Percentiles rank a stretch among this genome's conserved stretches.
Conservation (phyloP, 1,140 invertebrate species). For the Psilanteris sp. region DNA sequence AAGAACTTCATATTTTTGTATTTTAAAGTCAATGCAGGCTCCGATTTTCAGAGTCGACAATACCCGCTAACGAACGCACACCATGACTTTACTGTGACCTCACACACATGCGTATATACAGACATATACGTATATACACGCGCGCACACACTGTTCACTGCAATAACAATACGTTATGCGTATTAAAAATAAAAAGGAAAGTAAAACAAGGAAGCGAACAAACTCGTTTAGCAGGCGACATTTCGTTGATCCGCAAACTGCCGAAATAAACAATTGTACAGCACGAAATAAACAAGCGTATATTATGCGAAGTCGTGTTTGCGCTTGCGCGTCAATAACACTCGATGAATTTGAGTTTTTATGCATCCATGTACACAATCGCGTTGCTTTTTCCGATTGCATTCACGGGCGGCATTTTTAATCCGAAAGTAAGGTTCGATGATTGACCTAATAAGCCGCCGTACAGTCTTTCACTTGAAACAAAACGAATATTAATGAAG, state of each 20-base stretch:
- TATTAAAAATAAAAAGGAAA: neutral
- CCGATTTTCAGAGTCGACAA: slow-evolving; percentile 21
- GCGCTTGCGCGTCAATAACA: slow-evolving; percentile 6
- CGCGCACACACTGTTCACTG: slow-evolving; percentile 10
- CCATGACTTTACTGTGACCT: neutral
- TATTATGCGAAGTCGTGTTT: too few relatives aligned
- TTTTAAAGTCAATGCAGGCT: slow-evolving; percentile 1
- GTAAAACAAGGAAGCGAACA: too few relatives aligned
- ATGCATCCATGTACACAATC: too few relatives aligned
- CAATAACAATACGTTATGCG: slow-evolving; percentile 19
- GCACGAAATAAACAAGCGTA: too few relatives aligned
- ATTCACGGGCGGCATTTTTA: too few relatives aligned
- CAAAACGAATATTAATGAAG: too few relatives aligned
- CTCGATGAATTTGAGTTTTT: neutral
- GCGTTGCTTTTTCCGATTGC: too few relatives aligned
- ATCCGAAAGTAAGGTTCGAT: too few relatives aligned
- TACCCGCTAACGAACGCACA: slow-evolving; percentile 24
- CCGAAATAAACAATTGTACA: slow-evolving; percentile 32
- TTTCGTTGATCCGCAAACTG: slow-evolving; percentile 9
- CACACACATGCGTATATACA: too few relatives aligned
- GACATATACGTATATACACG: too few relatives aligned
- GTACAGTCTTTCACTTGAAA: too few relatives aligned
- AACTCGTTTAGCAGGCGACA: slow-evolving; percentile 8
- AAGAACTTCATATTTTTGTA: slow-evolving; percentile 34
- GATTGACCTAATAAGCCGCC: too few relatives aligned